phyloP scores from a whole-genome alignment of 2,797 vertebrate species.

The Caiman crocodilus region DNA sequence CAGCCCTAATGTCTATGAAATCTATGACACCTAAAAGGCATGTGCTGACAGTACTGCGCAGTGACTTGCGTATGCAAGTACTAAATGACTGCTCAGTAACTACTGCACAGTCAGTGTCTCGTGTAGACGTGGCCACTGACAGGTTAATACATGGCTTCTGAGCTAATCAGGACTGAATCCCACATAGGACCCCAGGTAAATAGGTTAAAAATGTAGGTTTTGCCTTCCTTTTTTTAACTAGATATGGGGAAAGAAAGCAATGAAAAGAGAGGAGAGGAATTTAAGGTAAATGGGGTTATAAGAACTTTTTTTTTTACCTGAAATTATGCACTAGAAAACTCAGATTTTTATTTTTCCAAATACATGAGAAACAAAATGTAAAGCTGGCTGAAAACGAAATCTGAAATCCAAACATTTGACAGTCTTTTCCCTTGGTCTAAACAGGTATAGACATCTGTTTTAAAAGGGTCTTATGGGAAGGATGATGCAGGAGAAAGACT shows the following conservation, averaged over 20 bases:
- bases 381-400: neutral
- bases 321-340: neutral
- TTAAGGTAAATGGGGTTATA: neutral
- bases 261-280: neutral
- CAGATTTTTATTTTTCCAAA: neutral
- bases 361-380: neutral
- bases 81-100: too few relatives aligned
- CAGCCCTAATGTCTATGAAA: too few relatives aligned
- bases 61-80: too few relatives aligned
- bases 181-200: neutral
- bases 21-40: too few relatives aligned
- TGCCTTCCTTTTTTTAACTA: fast-evolving
- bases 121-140: too few relatives aligned
- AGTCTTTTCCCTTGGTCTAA: neutral
- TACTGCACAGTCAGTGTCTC: too few relatives aligned
- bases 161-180: neutral
- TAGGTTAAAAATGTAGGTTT: neutral
- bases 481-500: neutral
- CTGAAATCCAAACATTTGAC: neutral
- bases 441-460: neutral
- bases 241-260: neutral
- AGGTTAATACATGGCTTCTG: too few relatives aligned
- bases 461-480: neutral
- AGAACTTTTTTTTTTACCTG: neutral
- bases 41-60: too few relatives aligned